Evolutionary conservation across 2,113 vertebrate species (phyloP), one percentile per base, ranked within the genome.

Genomic region (Neoarius graeffei): DNA sequence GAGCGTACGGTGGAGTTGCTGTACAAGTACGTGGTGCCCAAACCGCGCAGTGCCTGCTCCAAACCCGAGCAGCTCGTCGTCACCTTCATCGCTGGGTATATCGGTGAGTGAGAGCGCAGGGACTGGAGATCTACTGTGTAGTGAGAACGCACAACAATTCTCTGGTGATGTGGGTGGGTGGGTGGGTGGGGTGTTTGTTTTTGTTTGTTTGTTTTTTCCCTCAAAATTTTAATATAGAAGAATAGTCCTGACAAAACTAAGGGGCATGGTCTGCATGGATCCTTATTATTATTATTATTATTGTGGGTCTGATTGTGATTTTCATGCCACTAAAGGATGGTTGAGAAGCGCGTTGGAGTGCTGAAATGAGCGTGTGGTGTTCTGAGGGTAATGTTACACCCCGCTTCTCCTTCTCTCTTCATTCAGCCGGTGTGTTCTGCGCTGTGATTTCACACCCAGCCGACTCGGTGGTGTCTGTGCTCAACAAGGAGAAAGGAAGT

Each of bases 1-100:
- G 98, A 99, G 93, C 97, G 98, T 64, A 99, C 98, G 0, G 98
- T 99, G 88, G 98, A 99, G 95, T 42, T 96, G 82, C 95, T 99
- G 56, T 99, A 99, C 93, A 99, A 98, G 90, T 95, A 96, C 0
- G 97, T 96, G 5, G 98, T 99, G 89, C 98, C 98, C 56, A 99
- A 99, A 92, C 98, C 98, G 59, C 96, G 98, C 88, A 97, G 90
- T 81, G 97, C 99, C 93, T 99, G 98, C 95, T 83, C 93, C 91
- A 99, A 99, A 92, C 0, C 87, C 1, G 98, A 99, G 87, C 98
- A 99, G 92, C 95, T 99, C 92, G 91, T 99, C 17, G 98, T 99
- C 91, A 99, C 98, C 14, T 99, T 99, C 80, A 85, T 97, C 84
- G 98, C 98, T 17, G 98, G 98, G 30, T 99, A 99, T 91, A 99